A percentile compares a stretch with the other conserved stretches of the same genome.
Conservation (phyloP, 2,113 vertebrate species). For the Upupa epops region DNA sequence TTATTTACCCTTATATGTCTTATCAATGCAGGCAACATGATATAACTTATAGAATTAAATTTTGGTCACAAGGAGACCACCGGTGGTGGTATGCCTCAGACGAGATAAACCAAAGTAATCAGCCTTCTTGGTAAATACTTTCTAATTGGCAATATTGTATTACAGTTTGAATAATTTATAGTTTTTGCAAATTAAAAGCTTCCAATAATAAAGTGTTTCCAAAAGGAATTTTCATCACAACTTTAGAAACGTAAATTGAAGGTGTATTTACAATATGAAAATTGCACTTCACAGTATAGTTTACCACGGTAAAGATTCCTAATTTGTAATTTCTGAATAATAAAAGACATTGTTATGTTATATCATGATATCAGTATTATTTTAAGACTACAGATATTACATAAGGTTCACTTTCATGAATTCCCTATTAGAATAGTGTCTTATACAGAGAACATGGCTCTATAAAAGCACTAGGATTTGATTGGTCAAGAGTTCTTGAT, state of each 20-base stretch:
- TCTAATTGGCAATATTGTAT: background rate
- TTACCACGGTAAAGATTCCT: background rate
- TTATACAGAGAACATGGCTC: background rate
- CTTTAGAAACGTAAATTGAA: background rate
- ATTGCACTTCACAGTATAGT: background rate
- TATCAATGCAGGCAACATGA: background rate
- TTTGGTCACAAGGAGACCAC: background rate
- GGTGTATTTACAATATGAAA: background rate
- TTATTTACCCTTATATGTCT: background rate
- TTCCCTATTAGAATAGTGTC: background rate
- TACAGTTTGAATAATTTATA: background rate
- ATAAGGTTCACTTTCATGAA: background rate
- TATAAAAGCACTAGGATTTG: background rate
- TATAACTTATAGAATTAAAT: background rate
- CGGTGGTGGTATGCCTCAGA: background rate
- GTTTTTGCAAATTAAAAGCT: background rate
- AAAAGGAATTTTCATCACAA: background rate
- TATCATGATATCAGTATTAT: background rate
- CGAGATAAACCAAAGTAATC: background rate
- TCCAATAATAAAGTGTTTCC: background rate
- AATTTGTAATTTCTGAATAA: background rate
- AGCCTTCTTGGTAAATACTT: background rate
- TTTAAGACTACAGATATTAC: background rate
- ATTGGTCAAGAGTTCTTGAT: background rate
- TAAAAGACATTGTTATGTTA: background rate